A percentile compares a stretch with the other conserved stretches of the same genome.
These are phyloP conservation scores for Ips nitidus DNA, from an alignment of 1,140 invertebrate species.

Conservation along the genomic window DNA sequence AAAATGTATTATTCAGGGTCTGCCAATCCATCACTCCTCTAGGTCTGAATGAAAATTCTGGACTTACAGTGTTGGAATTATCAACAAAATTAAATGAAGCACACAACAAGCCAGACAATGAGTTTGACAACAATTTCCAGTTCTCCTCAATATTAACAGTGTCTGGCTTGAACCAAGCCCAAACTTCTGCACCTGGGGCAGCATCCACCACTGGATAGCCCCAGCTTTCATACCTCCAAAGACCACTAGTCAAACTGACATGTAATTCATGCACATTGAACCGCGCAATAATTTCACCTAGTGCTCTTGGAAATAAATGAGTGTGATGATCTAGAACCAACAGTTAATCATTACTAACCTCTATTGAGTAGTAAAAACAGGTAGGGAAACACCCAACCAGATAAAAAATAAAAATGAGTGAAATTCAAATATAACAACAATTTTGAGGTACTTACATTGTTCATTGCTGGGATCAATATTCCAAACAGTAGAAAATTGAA, in stretches of 20 bases:
- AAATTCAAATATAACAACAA: constrained; percentile 29
- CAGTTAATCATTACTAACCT: no score
- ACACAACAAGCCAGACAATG: constrained; percentile 91
- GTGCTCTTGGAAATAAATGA: constrained; percentile 83
- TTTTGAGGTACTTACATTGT: constrained; percentile 57
- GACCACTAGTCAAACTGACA: constrained; percentile 86
- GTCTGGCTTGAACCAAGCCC: constrained; percentile 80
- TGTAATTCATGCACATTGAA: constrained; percentile 89
- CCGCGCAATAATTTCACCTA: constrained; percentile 85
- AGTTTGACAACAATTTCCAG: constrained; percentile 86
- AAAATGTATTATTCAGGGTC: constrained; percentile 56
- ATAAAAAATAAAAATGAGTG: background rate
- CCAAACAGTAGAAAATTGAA: constrained; percentile 83
- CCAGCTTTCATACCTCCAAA: constrained; percentile 92
- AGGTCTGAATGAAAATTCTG: constrained; percentile 81
- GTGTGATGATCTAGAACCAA: constrained; percentile 69
- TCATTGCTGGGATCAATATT: constrained; percentile 57
- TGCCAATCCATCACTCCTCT: constrained; percentile 62
- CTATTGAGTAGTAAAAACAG: constrained; percentile 48
- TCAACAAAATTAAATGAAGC: constrained; percentile 96
- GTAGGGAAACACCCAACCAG: constrained; percentile 1
- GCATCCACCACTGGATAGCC: constrained; percentile 86
- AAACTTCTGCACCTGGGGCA: constrained; percentile 89
- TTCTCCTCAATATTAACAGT: constrained; percentile 68
- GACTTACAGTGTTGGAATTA: constrained; percentile 80